These are phyloP conservation scores for Frieseomelitta varia DNA, from an alignment of 1,140 invertebrate species.

Conservation along the genomic window DNA sequence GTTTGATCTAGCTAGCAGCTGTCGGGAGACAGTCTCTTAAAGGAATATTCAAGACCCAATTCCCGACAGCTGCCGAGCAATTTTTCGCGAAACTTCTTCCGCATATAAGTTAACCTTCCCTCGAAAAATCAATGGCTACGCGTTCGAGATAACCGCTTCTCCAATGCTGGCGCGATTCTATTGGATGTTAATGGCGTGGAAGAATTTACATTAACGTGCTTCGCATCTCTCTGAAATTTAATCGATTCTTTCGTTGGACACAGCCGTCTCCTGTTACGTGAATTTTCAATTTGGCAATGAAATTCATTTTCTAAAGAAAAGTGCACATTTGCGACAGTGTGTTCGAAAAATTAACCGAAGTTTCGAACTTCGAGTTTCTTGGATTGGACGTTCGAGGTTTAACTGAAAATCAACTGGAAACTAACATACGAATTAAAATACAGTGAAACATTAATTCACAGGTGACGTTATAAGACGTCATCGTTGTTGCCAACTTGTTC, in stretches of 20 bases:
- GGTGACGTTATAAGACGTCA: no score
- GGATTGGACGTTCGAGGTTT: no score
- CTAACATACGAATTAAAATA: no score
- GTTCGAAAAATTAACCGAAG: no score
- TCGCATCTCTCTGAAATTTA: background rate
- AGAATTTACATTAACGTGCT: background rate
- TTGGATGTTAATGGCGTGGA: background rate
- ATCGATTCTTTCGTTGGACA: no score
- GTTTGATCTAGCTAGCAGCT: conserved; percentile 38
- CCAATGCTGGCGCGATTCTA: background rate
- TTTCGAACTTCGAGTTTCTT: no score
- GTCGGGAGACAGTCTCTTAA: conserved; percentile 28
- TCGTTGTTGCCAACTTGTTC: background rate
- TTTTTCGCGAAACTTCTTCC: conserved; percentile 10
- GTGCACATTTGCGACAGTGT: no score
- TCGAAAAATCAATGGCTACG: background rate
- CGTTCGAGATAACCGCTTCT: background rate
- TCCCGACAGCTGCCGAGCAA: conserved; percentile 28
- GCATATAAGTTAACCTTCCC: conserved; percentile 3
- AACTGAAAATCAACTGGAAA: no score
- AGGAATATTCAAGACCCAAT: conserved; percentile 39
- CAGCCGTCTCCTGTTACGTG: no score
- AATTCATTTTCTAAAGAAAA: no score
- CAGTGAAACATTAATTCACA: no score
- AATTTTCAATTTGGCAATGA: no score